Percentiles rank a stretch among this genome's conserved stretches.
These are phyloP conservation scores for Merodon equestris DNA, from an alignment of 2,888 invertebrate genomes.

Conservation along the genomic window DNA sequence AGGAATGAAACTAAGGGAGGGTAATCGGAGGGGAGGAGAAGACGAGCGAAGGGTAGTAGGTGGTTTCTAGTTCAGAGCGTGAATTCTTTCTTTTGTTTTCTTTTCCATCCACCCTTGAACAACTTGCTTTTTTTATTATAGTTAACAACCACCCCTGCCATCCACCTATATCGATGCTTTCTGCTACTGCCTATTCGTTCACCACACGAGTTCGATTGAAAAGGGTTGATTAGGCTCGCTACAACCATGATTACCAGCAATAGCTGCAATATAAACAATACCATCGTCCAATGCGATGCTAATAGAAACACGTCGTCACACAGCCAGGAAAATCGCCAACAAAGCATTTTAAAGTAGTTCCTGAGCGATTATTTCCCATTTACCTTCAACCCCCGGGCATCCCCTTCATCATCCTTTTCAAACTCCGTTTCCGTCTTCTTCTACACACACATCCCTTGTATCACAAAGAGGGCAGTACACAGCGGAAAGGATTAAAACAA, in stretches of 20 bases:
- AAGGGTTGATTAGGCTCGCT: slow-evolving; percentile 65
- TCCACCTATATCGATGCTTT: not conserved
- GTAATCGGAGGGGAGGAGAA: slow-evolving; percentile 35
- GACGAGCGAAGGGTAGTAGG: slow-evolving; percentile 32
- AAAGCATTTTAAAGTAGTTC: slow-evolving; percentile 60
- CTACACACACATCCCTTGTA: not conserved
- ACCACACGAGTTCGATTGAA: too few species aligned
- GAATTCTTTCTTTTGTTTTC: slow-evolving; percentile 18
- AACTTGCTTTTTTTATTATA: slow-evolving; percentile 15
- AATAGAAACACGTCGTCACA: slow-evolving; percentile 1
- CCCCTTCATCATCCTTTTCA: slow-evolving; percentile 1
- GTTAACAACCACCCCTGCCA: not conserved
- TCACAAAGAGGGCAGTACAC: slow-evolving; percentile 6
- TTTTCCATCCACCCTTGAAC: slow-evolving; percentile 35
- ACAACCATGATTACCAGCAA: slow-evolving; percentile 1
- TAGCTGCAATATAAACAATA: slow-evolving; percentile 35
- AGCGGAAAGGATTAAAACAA: slow-evolving; percentile 49
- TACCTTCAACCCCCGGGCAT: slow-evolving; percentile 47
- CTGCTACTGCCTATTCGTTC: slow-evolving; percentile 44
- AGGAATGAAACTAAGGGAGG: too few species aligned
- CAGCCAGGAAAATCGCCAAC: slow-evolving; percentile 44
- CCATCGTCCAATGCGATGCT: not conserved
- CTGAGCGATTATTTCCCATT: slow-evolving; percentile 67
- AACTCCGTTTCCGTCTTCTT: not conserved
- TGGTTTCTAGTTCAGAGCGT: slow-evolving; percentile 3